Percentiles rank a stretch among this genome's conserved stretches.
These are phyloP conservation scores for Adelognathus sp. DNA, from an alignment of 2,888 invertebrate genomes.

Conservation along the genomic window DNA sequence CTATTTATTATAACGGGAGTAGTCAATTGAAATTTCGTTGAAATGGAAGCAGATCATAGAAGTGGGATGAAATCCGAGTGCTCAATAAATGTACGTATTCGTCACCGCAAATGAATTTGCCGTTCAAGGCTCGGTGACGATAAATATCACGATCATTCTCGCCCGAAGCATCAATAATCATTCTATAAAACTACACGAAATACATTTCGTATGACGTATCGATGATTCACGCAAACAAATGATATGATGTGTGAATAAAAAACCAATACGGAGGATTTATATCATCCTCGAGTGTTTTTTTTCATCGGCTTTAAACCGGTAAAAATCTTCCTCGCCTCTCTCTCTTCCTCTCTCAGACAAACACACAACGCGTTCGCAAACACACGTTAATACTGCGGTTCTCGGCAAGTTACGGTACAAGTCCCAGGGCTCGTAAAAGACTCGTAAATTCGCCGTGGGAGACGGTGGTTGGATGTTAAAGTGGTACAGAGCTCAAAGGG, in stretches of 20 bases:
- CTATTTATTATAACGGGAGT: background rate
- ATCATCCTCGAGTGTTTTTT: conserved; percentile 11
- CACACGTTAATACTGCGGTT: conserved; percentile 27
- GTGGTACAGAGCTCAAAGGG: conserved; percentile 31
- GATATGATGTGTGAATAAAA: background rate
- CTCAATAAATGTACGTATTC: no score
- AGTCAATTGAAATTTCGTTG: background rate
- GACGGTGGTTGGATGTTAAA: conserved; percentile 18
- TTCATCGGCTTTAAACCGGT: background rate
- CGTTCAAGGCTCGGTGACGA: background rate
- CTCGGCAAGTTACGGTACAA: conserved; percentile 42
- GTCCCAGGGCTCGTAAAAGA: conserved; percentile 53
- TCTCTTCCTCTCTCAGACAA: no score
- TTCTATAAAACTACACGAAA: background rate
- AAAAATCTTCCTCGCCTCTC: conserved; percentile 19
- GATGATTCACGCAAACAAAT: background rate
- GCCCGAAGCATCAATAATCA: conserved; percentile 15
- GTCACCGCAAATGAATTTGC: background rate
- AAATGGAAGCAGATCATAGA: background rate
- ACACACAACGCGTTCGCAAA: conserved; percentile 4
- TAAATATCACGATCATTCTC: conserved; percentile 18
- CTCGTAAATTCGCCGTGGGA: conserved; percentile 44
- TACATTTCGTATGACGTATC: background rate
- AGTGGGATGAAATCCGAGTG: no score
- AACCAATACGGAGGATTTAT: conserved; percentile 11